Conservation (phyloP, 2,888 invertebrate species). For the Yponomeuta plumbellus region DNA sequence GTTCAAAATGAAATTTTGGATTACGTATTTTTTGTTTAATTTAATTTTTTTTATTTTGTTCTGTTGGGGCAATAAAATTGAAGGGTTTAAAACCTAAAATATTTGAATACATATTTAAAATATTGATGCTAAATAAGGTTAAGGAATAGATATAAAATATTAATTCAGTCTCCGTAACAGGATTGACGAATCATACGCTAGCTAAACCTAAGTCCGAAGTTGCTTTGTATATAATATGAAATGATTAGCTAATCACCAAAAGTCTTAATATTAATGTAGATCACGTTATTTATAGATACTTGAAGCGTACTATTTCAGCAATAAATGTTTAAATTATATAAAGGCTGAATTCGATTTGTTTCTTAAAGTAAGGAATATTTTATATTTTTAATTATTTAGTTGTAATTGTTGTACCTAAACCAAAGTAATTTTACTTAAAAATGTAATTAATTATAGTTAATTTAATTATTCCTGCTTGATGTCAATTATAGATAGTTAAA, state of each 20-base stretch:
- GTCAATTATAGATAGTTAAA: constrained; percentile 69
- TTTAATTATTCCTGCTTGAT: constrained; percentile 56
- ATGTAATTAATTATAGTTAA: constrained; percentile 26
- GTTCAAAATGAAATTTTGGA: constrained; percentile 12
- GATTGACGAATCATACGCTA: constrained; percentile 73
- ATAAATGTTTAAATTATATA: constrained; percentile 26
- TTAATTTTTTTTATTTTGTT: constrained; percentile 7
- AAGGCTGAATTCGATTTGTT: constrained; percentile 24
- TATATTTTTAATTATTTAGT: constrained; percentile 30
- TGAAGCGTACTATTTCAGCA: constrained; percentile 27
- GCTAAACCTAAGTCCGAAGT: constrained; percentile 71
- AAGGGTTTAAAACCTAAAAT: constrained; percentile 58
- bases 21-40: background rate
- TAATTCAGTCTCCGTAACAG: constrained; percentile 47
- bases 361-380: constrained; percentile 22
- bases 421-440: constrained; percentile 45
- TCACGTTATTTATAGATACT: background rate
- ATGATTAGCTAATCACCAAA: constrained; percentile 61
- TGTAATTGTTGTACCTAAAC: constrained; percentile 21
- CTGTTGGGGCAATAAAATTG: constrained; percentile 19
- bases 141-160: background rate
- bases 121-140: constrained; percentile 24
- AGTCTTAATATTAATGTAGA: background rate
- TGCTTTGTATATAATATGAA: constrained; percentile 64
- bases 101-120: constrained; percentile 32